Conservation (phyloP, 1,140 invertebrate species). For the Homarus americanus region DNA sequence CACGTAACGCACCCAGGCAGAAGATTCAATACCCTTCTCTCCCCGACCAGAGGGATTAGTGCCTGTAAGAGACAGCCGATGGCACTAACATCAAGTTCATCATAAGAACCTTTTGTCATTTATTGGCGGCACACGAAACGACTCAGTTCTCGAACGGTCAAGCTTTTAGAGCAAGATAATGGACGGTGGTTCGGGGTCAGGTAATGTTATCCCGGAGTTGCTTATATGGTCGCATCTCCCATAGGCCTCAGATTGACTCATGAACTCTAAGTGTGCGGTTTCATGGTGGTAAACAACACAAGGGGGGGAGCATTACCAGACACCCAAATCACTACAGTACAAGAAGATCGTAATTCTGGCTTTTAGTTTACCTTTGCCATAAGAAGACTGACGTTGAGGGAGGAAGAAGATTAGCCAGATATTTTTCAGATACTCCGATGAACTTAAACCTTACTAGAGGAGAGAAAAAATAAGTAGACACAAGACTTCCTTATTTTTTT, state of each 20-base stretch:
- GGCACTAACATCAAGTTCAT: slow-evolving; percentile 44
- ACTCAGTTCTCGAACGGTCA: slow-evolving; percentile 29
- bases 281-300: slow-evolving; percentile 16
- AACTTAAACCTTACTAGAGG: too few species aligned
- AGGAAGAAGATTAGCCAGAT: background rate
- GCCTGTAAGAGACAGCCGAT: slow-evolving; percentile 22
- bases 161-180: slow-evolving; percentile 65
- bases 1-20: slow-evolving; percentile 39
- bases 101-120: slow-evolving; percentile 71
- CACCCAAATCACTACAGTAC: background rate
- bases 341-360: background rate
- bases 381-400: background rate
- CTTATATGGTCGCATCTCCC: slow-evolving; percentile 26
- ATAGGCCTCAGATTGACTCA: background rate
- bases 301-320: background rate
- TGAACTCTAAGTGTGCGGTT: background rate
- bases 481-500: too few species aligned
- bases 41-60: slow-evolving; percentile 27
- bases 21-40: slow-evolving; percentile 58
- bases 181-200: slow-evolving; percentile 35
- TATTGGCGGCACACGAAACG: slow-evolving; percentile 67
- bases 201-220: background rate
- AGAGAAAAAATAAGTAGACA: too few species aligned
- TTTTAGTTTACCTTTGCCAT: background rate
- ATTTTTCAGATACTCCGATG: background rate